Percentiles rank a stretch among this genome's conserved stretches.
These are phyloP conservation scores for Antedon mediterranea DNA, from an alignment of 53 echinoderm and acorn worm genomes.

Conservation along the genomic window DNA sequence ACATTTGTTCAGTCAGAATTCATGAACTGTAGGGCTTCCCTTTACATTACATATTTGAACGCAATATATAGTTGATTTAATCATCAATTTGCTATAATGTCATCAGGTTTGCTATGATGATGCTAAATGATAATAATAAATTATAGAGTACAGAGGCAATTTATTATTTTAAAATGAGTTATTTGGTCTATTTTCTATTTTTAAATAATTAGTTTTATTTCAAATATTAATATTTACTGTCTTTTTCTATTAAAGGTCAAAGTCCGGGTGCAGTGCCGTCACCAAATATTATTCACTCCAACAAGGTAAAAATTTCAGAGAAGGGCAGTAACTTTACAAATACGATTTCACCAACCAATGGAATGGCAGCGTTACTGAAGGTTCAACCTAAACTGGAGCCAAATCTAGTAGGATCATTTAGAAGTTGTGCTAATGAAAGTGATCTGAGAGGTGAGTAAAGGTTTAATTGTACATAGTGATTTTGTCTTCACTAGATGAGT, in stretches of 20 bases:
- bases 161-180: no score
- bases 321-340: conserved; percentile 32
- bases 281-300: conserved; percentile 40
- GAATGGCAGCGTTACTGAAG: conserved; percentile 18
- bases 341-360: conserved; percentile 17
- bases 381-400: conserved; percentile 51
- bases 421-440: conserved; percentile 30
- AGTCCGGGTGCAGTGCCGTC: conserved; percentile 70
- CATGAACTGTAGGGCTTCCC: no score
- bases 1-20: no score
- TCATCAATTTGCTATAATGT: no score
- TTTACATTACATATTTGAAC: no score
- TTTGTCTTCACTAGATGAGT: not conserved
- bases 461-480: not conserved
- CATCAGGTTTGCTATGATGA: no score
- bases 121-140: no score
- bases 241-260: conserved; percentile 20
- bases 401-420: conserved; percentile 13
- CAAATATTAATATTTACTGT: no score
- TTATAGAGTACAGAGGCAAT: no score
- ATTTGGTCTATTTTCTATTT: no score
- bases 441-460: not conserved
- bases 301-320: conserved; percentile 41
- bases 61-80: no score
- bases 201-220: no score